These are phyloP conservation scores for Zingel zingel DNA, from an alignment of 2,113 vertebrate species.

Conservation along the genomic window DNA sequence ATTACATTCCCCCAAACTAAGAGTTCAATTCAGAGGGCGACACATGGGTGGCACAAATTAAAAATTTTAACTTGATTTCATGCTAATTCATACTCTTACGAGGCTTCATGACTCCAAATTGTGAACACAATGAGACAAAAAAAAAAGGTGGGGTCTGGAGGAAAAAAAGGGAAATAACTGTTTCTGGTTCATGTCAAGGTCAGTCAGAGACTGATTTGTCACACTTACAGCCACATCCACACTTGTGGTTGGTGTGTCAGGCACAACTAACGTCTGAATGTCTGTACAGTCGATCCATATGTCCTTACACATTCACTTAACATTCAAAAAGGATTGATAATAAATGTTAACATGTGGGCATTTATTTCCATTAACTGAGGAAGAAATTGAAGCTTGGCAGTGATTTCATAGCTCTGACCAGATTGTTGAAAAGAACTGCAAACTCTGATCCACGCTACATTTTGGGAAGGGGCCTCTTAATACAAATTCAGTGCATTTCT, in stretches of 20 bases:
- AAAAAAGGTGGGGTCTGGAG: neutral
- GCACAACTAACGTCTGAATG: neutral
- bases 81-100: neutral
- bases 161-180: neutral
- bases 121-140: neutral
- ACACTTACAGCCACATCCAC: neutral
- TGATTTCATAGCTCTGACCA: neutral
- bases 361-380: neutral
- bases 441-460: neutral
- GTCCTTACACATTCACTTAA: neutral
- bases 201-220: neutral
- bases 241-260: neutral
- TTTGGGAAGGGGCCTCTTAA: neutral
- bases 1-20: neutral
- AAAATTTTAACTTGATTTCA: neutral
- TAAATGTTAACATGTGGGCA: slow-evolving; percentile 8
- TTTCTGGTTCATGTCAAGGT: neutral
- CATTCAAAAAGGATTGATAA: neutral
- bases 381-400: neutral
- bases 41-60: neutral
- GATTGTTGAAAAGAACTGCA: neutral
- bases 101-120: neutral
- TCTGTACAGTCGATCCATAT: neutral
- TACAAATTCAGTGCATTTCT: neutral
- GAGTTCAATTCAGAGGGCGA: too few species aligned